phyloP scores from a whole-genome alignment of 2,113 vertebrate genomes.

The Cyanistes caeruleus region DNA sequence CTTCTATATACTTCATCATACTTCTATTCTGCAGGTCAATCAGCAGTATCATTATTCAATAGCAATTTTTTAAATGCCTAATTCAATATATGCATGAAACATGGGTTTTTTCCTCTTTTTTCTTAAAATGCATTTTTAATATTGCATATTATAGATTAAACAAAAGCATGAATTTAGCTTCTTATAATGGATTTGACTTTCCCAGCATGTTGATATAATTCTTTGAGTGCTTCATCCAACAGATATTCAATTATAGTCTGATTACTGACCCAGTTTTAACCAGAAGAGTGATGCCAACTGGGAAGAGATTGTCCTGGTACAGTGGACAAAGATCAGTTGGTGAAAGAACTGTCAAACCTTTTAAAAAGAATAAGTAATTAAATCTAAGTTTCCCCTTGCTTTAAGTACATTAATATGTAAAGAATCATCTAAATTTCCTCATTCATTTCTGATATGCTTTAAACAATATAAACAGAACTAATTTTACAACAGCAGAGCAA shows the following conservation, averaged over 20 bases:
- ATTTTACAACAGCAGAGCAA: neutral
- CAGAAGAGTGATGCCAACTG: neutral
- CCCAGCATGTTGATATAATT: neutral
- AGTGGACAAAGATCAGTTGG: neutral
- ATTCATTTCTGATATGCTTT: neutral
- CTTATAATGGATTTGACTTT: neutral
- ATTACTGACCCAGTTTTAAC: neutral
- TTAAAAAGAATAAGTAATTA: neutral
- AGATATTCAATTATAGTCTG: neutral
- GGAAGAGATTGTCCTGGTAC: neutral
- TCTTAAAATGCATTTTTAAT: neutral
- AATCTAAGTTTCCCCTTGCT: neutral
- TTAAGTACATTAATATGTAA: neutral
- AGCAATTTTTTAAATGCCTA: neutral
- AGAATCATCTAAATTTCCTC: neutral
- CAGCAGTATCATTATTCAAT: neutral
- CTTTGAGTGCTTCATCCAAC: neutral
- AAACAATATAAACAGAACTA: neutral
- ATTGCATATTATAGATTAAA: neutral
- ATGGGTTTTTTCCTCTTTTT: accelerated
- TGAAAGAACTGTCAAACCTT: neutral
- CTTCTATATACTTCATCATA: neutral
- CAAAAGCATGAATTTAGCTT: neutral
- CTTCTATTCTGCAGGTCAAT: neutral
- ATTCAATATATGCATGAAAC: neutral